These are phyloP conservation scores for Crotophaga sulcirostris DNA, from an alignment of 2,113 vertebrate species.

Conservation along the genomic window DNA sequence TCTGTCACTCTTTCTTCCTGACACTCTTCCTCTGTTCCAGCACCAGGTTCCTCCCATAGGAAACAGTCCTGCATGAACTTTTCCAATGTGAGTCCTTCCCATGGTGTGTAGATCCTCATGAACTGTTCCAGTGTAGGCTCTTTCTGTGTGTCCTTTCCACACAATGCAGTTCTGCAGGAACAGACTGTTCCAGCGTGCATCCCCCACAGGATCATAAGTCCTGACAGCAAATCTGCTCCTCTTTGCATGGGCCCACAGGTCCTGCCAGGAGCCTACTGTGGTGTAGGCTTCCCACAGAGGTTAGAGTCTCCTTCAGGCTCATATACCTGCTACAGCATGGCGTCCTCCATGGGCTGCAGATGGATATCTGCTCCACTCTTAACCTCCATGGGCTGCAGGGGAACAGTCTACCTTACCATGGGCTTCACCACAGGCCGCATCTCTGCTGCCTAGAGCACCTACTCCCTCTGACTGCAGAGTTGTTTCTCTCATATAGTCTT, in stretches of 20 bases:
- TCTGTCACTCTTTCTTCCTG: neutral
- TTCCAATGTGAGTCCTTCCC: rapidly evolving
- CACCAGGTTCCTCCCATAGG: rapidly evolving
- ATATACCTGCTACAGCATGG: no score
- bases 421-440: neutral
- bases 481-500: neutral
- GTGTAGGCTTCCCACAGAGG: rapidly evolving
- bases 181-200: neutral
- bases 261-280: neutral
- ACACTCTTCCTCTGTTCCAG: neutral
- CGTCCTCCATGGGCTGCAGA: no score
- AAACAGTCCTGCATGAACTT: neutral
- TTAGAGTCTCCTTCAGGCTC: neutral
- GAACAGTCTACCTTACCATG: neutral
- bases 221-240: neutral
- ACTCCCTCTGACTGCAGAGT: neutral
- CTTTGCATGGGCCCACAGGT: neutral
- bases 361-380: no score
- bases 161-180: neutral
- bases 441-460: rapidly evolving
- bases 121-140: neutral
- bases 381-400: neutral
- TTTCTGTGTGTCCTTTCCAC: neutral
- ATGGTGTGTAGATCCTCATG: rapidly evolving
- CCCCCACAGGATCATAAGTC: neutral